Evolutionary conservation across 2,797 vertebrate genomes (phyloP).

Genomic region (Hydrocynus forskahlii): DNA sequence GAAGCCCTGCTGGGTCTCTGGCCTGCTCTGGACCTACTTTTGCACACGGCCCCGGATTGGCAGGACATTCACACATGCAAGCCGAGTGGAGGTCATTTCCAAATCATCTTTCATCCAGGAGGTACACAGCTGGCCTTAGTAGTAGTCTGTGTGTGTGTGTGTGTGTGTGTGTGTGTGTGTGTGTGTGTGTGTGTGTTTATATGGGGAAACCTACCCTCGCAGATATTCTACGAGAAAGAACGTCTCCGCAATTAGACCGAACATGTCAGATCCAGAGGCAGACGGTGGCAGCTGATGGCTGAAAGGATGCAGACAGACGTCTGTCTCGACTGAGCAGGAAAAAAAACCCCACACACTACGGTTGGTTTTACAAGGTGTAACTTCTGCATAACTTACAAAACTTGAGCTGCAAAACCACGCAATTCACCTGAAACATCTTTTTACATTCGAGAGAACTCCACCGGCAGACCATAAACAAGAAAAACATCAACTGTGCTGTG

Average conservation of each 20-base stretch:
- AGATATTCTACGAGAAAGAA: conserved; percentile 10
- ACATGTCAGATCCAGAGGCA: conserved; percentile 13
- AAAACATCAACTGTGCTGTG: too few relatives aligned
- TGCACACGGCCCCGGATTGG: not conserved
- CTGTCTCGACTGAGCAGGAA: not conserved
- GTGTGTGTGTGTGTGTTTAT: conserved; percentile 10
- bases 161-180: conserved; percentile 14
- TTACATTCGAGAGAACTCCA: not conserved
- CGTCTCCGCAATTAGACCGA: conserved; percentile 9
- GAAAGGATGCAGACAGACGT: not conserved
- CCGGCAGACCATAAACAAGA: not conserved
- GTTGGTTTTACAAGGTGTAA: not conserved
- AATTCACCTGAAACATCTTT: not conserved
- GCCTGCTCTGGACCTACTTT: conserved; percentile 21
- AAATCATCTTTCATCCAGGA: conserved; percentile 29
- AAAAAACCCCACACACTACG: not conserved
- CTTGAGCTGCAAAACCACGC: not conserved
- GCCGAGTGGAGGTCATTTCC: conserved; percentile 28
- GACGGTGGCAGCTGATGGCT: not conserved
- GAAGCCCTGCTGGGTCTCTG: conserved; percentile 4
- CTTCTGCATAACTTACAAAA: not conserved
- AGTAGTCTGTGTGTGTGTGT: conserved; percentile 1
- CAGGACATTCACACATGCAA: conserved; percentile 23
- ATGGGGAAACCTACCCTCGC: not conserved
- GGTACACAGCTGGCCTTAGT: conserved; percentile 30